Evolutionary conservation across 2,888 invertebrate species (phyloP), one percentile per base, ranked within the genome.

Genomic region (Apomyelois bistriatella): DNA sequence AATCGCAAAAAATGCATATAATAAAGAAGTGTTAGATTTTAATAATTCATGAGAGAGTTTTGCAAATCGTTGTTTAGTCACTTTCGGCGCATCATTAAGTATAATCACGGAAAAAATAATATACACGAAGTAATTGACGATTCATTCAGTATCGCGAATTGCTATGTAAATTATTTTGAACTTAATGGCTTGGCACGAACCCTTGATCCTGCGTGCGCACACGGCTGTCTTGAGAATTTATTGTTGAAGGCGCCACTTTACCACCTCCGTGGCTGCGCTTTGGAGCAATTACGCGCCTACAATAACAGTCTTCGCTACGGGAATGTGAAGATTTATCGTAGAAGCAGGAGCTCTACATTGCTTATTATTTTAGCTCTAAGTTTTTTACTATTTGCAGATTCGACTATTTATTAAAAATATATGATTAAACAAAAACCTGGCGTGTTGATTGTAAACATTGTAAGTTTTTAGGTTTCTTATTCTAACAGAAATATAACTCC

Each of bases 91-190:
- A 38, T 30, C 38, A 49, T 49, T 49, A 47, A 58, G 22, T 22
- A 54, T 58, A 66, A 68, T 68, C 64, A 61, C 54, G 61, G 60
- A 65, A 40, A 37, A 43, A 49, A 40, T 36, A 12, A 32, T 37
- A 40, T 42, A 17, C n/a, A 48, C 40, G 13, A 30, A 38, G 32
- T 51, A 47, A 48, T 48, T 46, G 30, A 47, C 47, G 47, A 22
- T 22, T 22, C 22, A 5, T 22, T 22, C 22, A 22, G 22, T 56
- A 59, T 65, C 68, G 15, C 64, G 66, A 69, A 75, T 72, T 67
- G 67, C 67, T 71, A 74, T 76, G 72, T 67, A 73, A 78, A 79
- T 76, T 63, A 68, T 73, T 72, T 72, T 66, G 67, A 70, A 72
- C 68, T 61, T 66, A 72, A 74, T 70, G 66, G 73, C 66, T 76